Evolutionary conservation across 1,140 invertebrate genomes (phyloP).

Genomic region (Anthonomus grandis): DNA sequence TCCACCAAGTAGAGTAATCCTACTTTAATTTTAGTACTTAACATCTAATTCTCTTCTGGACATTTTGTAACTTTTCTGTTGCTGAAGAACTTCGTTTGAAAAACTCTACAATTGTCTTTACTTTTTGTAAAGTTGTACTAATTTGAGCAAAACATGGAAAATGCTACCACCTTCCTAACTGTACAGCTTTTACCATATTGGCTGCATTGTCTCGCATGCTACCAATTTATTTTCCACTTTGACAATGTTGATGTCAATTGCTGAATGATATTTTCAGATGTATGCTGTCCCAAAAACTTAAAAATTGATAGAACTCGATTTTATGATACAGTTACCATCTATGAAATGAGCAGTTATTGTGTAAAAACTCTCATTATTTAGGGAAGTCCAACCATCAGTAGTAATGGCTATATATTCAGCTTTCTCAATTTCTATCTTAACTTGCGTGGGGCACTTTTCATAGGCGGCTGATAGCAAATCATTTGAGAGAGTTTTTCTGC

Average conservation of each 20-base stretch:
- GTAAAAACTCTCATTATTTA: constrained; percentile 1
- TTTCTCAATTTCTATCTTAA: neutral
- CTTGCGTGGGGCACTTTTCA: neutral
- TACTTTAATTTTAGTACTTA: no score
- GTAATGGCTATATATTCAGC: neutral
- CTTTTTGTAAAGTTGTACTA: no score
- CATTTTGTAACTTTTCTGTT: no score
- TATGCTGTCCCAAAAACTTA: neutral
- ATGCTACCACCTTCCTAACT: constrained; percentile 26
- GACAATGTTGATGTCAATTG: neutral
- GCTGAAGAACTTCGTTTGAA: no score
- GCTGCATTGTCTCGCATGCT: constrained; percentile 37
- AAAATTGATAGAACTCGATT: neutral
- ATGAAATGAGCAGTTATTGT: constrained; percentile 5
- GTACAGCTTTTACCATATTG: constrained; percentile 37
- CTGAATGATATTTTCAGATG: neutral
- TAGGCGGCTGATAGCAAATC: neutral
- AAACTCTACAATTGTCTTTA: no score
- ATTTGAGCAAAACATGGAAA: constrained; percentile 43
- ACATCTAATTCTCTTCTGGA: no score
- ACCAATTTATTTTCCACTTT: neutral
- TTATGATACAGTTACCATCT: neutral
- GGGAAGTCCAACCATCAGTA: constrained; percentile 7
- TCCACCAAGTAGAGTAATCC: no score
- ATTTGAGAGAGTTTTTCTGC: neutral